Evolutionary conservation across 35 echinoderm and acorn worm genomes (phyloP), one percentile per base, ranked within the genome.

Genomic region (Heliocidaris tuberculata): DNA sequence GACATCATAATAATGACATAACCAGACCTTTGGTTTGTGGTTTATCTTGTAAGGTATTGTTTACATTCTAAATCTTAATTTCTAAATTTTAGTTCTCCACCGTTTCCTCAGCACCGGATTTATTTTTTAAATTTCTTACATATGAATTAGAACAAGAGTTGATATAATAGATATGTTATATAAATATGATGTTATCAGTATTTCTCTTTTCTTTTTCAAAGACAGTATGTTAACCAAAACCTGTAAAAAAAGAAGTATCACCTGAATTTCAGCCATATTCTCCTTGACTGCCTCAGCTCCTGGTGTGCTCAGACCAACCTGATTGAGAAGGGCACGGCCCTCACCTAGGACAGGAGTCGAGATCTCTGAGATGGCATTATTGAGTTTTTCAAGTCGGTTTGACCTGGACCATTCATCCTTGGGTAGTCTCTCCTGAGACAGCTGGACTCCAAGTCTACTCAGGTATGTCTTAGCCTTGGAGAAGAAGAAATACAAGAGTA

Each of bases 341-440:
- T 98, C 96, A 47, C 86, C 50, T 8, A 96, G 61, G 54, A 98
- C 97, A 6, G 97, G 97, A 30, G 94, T 94, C 32, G 97, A 95
- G 88, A 97, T 98, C 93, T 98, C 97, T 50, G 96, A 93, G 60
- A 98, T 97, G 90, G 97, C 97, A 88, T 94, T 95, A 71, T 96
- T 94, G 32, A 98, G 94, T 29, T 97, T 95, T 2, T 93, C 88
- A 30, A 97, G 88, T 47, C 96, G 93, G 49, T 95, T 93, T 3
- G 95, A 94, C 88, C 86, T 94, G 48, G 92, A 85, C 52, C 94
- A 52, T 16, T 95, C 95, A 61, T 98, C 96, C 90, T 96, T 86
- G 32, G 97, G 97, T 15, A 98, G 93, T 86, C 97, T 95, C 15
- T 95, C 60, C n/a, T 88, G 94, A 19, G 92, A 88, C 11, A 98